Evolutionary conservation across 2,797 vertebrate genomes (phyloP).

Genomic region (Gastrophryne carolinensis): DNA sequence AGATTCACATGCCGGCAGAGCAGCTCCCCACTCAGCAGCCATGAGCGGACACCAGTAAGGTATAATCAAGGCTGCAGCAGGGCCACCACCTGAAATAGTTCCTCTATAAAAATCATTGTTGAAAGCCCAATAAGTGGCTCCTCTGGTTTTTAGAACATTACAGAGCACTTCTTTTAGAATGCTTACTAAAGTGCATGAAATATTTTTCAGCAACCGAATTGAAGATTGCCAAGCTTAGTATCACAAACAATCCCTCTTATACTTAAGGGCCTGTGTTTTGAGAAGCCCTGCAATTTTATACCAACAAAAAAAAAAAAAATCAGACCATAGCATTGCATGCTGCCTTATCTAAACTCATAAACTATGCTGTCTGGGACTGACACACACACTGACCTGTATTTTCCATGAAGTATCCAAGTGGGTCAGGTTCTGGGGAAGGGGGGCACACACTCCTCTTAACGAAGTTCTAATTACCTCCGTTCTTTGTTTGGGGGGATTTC

Average conservation of each 20-base stretch:
- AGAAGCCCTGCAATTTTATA: neutral
- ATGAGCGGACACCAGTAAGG: neutral
- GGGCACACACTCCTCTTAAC: no score
- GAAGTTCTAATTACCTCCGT: no score
- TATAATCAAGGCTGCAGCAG: neutral
- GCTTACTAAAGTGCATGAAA: neutral
- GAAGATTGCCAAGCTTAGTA: neutral
- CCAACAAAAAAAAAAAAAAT: no score
- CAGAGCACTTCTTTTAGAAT: slow-evolving; percentile 2
- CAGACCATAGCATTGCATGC: no score
- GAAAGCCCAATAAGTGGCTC: slow-evolving; percentile 21
- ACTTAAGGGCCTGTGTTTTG: neutral
- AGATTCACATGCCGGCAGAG: neutral
- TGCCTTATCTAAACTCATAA: no score
- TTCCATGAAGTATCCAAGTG: no score
- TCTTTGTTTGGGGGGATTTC: no score
- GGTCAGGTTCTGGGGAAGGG: no score
- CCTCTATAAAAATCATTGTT: slow-evolving; percentile 4
- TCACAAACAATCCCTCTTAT: neutral
- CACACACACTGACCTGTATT: no score
- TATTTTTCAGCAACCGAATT: neutral
- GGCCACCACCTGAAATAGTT: slow-evolving; percentile 1
- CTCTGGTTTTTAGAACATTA: slow-evolving; percentile 16
- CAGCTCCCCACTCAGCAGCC: neutral
- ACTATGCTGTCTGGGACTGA: no score